Conservation (phyloP, 2,888 invertebrate genomes). For the Noctua fimbriata region DNA sequence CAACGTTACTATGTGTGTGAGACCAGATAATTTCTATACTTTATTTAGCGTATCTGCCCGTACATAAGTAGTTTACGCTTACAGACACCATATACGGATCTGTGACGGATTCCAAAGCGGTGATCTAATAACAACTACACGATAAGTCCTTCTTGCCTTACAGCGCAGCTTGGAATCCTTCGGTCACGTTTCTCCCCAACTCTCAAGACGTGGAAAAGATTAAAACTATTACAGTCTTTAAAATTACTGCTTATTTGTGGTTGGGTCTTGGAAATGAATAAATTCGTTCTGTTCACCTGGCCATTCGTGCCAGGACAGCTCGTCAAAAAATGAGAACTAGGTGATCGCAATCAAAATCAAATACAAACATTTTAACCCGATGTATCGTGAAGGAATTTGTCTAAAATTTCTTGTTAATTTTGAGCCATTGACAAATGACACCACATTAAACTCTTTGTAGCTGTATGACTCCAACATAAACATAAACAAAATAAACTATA, state of each 20-base stretch:
- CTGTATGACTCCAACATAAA: not conserved
- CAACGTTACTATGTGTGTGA: conserved; percentile 13
- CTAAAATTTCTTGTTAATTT: not conserved
- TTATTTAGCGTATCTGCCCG: conserved; percentile 43
- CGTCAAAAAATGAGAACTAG: not conserved
- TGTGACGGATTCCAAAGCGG: conserved; percentile 71
- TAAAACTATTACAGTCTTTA: conserved; percentile 20
- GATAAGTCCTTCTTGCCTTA: conserved; percentile 55
- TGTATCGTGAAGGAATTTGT: not conserved
- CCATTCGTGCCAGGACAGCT: not conserved
- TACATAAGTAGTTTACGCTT: conserved; percentile 47
- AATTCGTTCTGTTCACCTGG: not conserved
- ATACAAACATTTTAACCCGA: not conserved
- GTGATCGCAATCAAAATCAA: not conserved
- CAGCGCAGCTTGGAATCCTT: conserved; percentile 65
- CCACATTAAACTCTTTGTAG: not conserved
- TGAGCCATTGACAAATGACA: not conserved
- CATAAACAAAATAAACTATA: too few relatives aligned
- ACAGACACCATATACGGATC: conserved; percentile 66
- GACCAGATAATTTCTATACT: conserved; percentile 39
- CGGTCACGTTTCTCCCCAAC: conserved; percentile 62
- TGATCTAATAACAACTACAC: conserved; percentile 74
- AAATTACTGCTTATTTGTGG: conserved; percentile 10
- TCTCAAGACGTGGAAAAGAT: conserved; percentile 33
- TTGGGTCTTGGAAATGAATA: not conserved